Evolutionary conservation across 2,113 vertebrate genomes (phyloP).

Genomic region (Hylia prasina): DNA sequence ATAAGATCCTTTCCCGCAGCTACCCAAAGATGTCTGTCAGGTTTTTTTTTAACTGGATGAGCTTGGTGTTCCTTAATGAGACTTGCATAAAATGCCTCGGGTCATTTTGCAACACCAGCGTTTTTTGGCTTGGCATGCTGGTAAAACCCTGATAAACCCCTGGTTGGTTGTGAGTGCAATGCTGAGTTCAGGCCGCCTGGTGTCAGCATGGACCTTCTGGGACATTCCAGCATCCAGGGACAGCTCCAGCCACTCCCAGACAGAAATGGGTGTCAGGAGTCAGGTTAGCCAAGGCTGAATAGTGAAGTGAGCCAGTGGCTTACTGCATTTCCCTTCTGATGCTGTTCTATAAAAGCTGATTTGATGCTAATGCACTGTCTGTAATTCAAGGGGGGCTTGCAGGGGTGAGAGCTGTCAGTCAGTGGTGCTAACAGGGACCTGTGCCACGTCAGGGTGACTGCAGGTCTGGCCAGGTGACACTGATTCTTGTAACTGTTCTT

Average conservation of each 20-base stretch:
- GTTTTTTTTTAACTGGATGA: neutral
- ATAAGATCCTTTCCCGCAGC: neutral
- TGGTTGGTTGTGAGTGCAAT: neutral
- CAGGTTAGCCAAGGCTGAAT: neutral
- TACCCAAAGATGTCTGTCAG: neutral
- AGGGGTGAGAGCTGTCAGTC: neutral
- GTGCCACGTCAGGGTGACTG: neutral
- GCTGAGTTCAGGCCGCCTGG: neutral
- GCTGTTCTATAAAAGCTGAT: neutral
- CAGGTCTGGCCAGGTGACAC: neutral
- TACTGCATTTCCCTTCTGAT: neutral
- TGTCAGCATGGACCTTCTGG: neutral
- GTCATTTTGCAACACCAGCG: neutral
- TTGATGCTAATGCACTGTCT: neutral
- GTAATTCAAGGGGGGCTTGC: neutral
- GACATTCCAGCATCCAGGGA: neutral
- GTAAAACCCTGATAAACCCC: neutral
- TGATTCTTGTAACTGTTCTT: neutral
- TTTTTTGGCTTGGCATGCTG: neutral
- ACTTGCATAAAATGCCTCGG: neutral
- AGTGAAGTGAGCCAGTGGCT: neutral
- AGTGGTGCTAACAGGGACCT: neutral
- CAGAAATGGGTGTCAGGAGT: neutral
- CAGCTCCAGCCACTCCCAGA: neutral
- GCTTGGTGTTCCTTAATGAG: neutral